These are phyloP conservation scores for Cheilosia pagana DNA, from an alignment of 2,888 invertebrate genomes.

Conservation along the genomic window DNA sequence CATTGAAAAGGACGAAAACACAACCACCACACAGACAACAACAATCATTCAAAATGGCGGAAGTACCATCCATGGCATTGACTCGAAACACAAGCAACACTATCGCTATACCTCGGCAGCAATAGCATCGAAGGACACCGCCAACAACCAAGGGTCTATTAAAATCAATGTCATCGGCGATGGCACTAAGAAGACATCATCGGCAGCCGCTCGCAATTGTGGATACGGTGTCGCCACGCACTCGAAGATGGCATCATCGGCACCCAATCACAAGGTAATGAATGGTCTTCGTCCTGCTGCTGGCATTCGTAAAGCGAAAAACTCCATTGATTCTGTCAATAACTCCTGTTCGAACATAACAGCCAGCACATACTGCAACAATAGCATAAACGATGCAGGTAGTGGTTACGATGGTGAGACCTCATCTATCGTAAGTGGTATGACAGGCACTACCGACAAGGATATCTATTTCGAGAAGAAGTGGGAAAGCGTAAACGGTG, in stretches of 20 bases:
- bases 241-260: slow-evolving; percentile 41
- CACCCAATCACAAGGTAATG: slow-evolving; percentile 57
- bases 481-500: slow-evolving; percentile 75
- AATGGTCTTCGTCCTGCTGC: slow-evolving; percentile 49
- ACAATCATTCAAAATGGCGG: slow-evolving; percentile 76
- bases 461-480: slow-evolving; percentile 77
- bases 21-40: slow-evolving; percentile 80
- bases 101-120: slow-evolving; percentile 51
- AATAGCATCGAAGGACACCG: slow-evolving; percentile 45
- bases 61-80: slow-evolving; percentile 28
- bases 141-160: slow-evolving; percentile 79
- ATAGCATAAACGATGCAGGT: slow-evolving; percentile 80
- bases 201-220: slow-evolving; percentile 32
- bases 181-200: slow-evolving; percentile 75
- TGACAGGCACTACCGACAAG: slow-evolving; percentile 78
- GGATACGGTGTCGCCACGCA: slow-evolving; percentile 35
- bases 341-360: slow-evolving; percentile 82
- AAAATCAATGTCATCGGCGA: slow-evolving; percentile 82
- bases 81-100: slow-evolving; percentile 62
- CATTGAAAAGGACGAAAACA: slow-evolving; percentile 81
- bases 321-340: slow-evolving; percentile 79
- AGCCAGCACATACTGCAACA: slow-evolving; percentile 81
- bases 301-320: slow-evolving; percentile 74
- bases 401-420: slow-evolving; percentile 82
- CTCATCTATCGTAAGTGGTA: slow-evolving; percentile 82